Evolutionary conservation across 2,888 invertebrate genomes (phyloP).

Genomic region (Corbicula japonica): DNA sequence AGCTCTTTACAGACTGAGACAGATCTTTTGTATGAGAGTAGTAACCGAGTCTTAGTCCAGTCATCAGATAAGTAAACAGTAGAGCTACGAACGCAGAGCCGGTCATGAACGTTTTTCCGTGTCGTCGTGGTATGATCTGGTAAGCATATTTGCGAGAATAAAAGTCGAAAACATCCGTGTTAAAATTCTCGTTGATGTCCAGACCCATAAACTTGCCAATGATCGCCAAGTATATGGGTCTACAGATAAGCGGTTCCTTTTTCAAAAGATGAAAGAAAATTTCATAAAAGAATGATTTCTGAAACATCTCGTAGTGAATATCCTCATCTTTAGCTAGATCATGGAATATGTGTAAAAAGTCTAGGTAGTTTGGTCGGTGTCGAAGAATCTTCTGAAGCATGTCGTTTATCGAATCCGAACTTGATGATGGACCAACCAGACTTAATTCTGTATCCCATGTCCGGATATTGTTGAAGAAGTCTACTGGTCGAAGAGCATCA

Average conservation of each 20-base stretch:
- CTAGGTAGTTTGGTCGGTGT: conserved; percentile 21
- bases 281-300: conserved; percentile 28
- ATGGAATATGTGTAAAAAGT: conserved; percentile 24
- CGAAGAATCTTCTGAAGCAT: background rate
- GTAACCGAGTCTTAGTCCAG: conserved; percentile 24
- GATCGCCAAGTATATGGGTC: conserved; percentile 6
- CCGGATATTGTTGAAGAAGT: conserved; percentile 12
- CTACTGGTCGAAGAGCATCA: conserved; percentile 19
- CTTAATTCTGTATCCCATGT: background rate
- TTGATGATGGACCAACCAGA: conserved; percentile 2
- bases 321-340: conserved; percentile 11
- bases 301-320: conserved; percentile 33
- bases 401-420: background rate
- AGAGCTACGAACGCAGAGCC: conserved; percentile 10
- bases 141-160: conserved; percentile 28
- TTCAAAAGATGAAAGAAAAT: conserved; percentile 17
- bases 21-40: conserved; percentile 33
- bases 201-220: conserved; percentile 8
- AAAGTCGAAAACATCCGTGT: background rate
- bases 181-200: conserved; percentile 22
- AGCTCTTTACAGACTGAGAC: conserved; percentile 18
- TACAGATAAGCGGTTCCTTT: conserved; percentile 7
- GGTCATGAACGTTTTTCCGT: conserved; percentile 35
- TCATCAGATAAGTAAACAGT: conserved; percentile 10
- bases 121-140: conserved; percentile 25